Evolutionary conservation across 2,797 vertebrate genomes (phyloP).

Genomic region (Falco biarmicus): DNA sequence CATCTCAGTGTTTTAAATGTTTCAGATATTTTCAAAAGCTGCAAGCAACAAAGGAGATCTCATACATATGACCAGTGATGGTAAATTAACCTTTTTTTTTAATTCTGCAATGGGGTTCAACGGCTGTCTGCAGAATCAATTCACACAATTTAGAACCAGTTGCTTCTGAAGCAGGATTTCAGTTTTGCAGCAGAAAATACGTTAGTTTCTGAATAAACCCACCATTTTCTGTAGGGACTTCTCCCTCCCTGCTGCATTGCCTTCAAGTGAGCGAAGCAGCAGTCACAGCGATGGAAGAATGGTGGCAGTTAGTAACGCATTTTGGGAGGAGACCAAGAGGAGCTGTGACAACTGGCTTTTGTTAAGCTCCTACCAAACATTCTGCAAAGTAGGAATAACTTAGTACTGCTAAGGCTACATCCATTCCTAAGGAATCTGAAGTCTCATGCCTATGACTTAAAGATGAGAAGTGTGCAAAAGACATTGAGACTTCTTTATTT

Average conservation of each 20-base stretch:
- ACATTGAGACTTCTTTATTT: neutral
- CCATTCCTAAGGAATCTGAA: neutral
- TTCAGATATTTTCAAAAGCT: neutral
- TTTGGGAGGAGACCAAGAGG: neutral
- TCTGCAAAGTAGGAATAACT: neutral
- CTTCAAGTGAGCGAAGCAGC: neutral
- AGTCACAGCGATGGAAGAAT: rapidly evolving
- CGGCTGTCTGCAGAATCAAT: neutral
- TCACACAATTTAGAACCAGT: neutral
- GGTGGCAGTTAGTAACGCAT: no score
- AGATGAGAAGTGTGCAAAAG: neutral
- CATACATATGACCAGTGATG: rapidly evolving
- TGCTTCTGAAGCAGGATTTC: neutral
- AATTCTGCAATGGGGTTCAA: neutral
- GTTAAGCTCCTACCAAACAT: neutral
- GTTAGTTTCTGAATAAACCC: neutral
- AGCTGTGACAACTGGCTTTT: neutral
- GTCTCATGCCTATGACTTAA: neutral
- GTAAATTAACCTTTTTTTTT: neutral
- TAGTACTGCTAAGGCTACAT: no score
- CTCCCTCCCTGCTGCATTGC: neutral
- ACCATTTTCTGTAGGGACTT: neutral
- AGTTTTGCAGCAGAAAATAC: neutral
- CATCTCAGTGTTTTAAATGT: neutral
- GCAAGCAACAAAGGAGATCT: neutral